Base-by-base conservation (phyloP, 2,113 vertebrate genomes). In the Girardinichthys multiradiatus region DNA sequence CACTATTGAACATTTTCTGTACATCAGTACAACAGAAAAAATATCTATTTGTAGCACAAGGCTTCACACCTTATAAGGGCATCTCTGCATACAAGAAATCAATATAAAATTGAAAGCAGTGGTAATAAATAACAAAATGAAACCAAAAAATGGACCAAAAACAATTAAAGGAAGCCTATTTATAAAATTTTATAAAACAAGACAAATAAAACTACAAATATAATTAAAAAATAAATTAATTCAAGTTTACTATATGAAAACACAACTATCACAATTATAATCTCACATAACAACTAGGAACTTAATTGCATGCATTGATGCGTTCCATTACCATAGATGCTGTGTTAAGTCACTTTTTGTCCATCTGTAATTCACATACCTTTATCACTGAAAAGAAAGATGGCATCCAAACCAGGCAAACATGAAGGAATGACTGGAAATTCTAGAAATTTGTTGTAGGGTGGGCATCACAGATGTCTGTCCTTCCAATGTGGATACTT, bases 271-370 rank as follows among this genome's bases (percentile, higher is more conserved):
- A 95, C 94, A 93, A 94, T 92, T 94, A 94, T 95, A 95, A 94
- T 95, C 91, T 93, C 94, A 95, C 95, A 85, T 90, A 92, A 94
- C 94, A 94, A 94, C 95, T 94, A 94, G 93, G 93, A 95, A 95
- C 94, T 95, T 92, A 91, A 89, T 82, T 94, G 93, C 95, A 95
- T 95, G 95, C 95, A 95, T 88, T 90, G 94, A 95, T 95, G 94
- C 95, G 92, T 94, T 94, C 94, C 93, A 57, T n/a, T 95, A 93
- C 91, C 91, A 90, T 94, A 93, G 92, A 95, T 94, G 94, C 94
- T 94, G 92, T 91, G 91, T 92, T 94, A 92, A 94, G 93, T 89
- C 90, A 92, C 91, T 89, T 87, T 90, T 86, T 88, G 83, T 88
- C 86, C 89, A 83, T 85, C 82, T 77, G 88, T 82, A 81, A 86